phyloP scores from a whole-genome alignment of 2,797 vertebrate species.

The Capromys pilorides region DNA sequence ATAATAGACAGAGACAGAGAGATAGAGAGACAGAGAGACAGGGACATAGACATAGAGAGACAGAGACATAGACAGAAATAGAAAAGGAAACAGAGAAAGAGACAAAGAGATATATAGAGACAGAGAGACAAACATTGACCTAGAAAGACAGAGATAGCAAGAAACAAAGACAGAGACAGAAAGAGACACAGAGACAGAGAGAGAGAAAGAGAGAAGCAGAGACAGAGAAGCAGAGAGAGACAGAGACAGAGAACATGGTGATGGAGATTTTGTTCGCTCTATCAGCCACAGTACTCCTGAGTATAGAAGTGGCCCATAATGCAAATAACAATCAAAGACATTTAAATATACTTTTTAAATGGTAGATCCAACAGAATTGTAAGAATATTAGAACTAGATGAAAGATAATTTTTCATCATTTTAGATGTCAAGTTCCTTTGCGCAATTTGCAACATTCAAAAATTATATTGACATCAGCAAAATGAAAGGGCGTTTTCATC shows the following conservation, averaged over 20 bases:
- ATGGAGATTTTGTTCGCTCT: accelerated
- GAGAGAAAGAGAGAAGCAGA: background rate
- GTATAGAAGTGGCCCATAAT: background rate
- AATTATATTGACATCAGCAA: slow-evolving; percentile 79
- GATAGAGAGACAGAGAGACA: background rate
- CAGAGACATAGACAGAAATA: accelerated
- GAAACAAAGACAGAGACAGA: background rate
- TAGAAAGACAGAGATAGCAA: background rate
- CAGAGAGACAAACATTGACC: background rate
- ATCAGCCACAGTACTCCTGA: background rate
- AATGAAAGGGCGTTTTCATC: slow-evolving; percentile 80
- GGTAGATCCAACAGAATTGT: slow-evolving; percentile 16
- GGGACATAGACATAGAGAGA: background rate
- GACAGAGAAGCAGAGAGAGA: too few relatives aligned
- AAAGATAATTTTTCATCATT: slow-evolving; percentile 73
- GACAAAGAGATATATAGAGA: too few relatives aligned
- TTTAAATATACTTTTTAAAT: slow-evolving; percentile 44
- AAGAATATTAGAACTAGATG: slow-evolving; percentile 46
- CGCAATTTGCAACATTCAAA: slow-evolving; percentile 66
- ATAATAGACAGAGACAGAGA: background rate
- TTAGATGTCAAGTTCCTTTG: slow-evolving; percentile 70
- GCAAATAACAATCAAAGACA: background rate
- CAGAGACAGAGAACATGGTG: too few relatives aligned
- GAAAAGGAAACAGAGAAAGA: too few relatives aligned
- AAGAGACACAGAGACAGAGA: background rate